Base-by-base conservation (phyloP, 2,113 vertebrate genomes). In the Eidolon helvum region DNA sequence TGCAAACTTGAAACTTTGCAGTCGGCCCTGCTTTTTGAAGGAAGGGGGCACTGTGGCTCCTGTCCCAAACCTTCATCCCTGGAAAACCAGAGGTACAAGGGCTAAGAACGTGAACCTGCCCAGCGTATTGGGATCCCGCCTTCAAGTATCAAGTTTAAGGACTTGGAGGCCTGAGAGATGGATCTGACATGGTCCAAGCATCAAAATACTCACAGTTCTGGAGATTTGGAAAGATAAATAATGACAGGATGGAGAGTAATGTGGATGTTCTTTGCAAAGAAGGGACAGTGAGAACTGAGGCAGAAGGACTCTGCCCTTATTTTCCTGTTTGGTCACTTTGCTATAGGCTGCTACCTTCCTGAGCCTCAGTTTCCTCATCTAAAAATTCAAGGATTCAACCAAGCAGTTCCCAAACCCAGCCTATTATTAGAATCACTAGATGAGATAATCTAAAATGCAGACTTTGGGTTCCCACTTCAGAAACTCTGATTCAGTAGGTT, bases 121-220 rank as follows among this genome's bases (percentile, higher is more conserved):
- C 24, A 87, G 53, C 33, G 90, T 83, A 28, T 89, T 96, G 71
- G 65, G 16, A 93, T 86, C 14, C 53, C 53, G 78, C 38, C 35
- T 97, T 96, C 72, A 96, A 88, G 69, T 10, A 87, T 92, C 40
- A 66, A 92, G 63, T 8, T 94, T 43, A 92, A 92, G 65, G 33
- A 86, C 35, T 87, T 50, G 30, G 74, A 95, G n/a, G 45, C 75
- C 50, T 95, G 38, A 91, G 57, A 95, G 35, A 86, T 74, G 18
- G 63, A 75, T 86, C 11, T 78, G 21, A 89, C n/a, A 10, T 86
- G 19, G 28, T 59, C 57, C 45, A 28, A 86, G 38, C n/a, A 78
- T 83, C n/a, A 72, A 91, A 78, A n/a, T 87, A 82, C 63, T 63
- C 50, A 79, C 35, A 83, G 40, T 92, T 89, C 75, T 90, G 14